These are phyloP conservation scores for Coracias cyanogaster DNA, from an alignment of 2,797 vertebrate species.

Conservation along the genomic window DNA sequence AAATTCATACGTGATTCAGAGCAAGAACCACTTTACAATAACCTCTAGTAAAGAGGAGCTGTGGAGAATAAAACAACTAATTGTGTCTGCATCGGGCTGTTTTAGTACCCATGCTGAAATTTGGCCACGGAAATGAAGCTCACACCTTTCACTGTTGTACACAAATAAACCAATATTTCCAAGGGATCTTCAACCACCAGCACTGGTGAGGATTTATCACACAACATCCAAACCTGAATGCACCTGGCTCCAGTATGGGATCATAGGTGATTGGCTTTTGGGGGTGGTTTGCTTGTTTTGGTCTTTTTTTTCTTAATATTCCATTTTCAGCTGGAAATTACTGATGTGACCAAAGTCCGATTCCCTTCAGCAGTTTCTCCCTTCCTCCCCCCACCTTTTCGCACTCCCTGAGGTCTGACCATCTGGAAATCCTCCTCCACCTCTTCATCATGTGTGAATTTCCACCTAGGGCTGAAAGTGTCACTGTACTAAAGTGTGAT, in stretches of 20 bases:
- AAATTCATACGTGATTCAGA: neutral
- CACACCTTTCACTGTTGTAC: slow-evolving; percentile 16
- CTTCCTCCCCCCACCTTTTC: slow-evolving; percentile 73
- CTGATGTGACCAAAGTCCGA: slow-evolving; percentile 73
- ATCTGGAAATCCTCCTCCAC: slow-evolving; percentile 77
- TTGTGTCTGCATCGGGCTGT: neutral
- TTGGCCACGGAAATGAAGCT: slow-evolving; percentile 31
- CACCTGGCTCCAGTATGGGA: slow-evolving; percentile 45
- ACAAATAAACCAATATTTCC: slow-evolving; percentile 45
- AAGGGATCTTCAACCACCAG: slow-evolving; percentile 28
- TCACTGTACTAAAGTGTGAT: slow-evolving; percentile 76
- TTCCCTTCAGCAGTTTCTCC: slow-evolving; percentile 70
- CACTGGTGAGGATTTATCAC: slow-evolving; percentile 24
- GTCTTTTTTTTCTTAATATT: slow-evolving; percentile 37
- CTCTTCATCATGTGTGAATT: slow-evolving; percentile 78
- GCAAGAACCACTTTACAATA: neutral
- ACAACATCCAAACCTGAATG: slow-evolving; percentile 22
- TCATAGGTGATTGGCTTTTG: neutral
- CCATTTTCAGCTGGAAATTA: slow-evolving; percentile 74
- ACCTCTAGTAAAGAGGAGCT: neutral
- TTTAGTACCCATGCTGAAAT: slow-evolving; percentile 22
- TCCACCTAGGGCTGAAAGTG: slow-evolving; percentile 77
- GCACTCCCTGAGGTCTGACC: slow-evolving; percentile 74
- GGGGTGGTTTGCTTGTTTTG: neutral
- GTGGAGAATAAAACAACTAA: slow-evolving; percentile 11